Base-by-base conservation (phyloP, 1,140 invertebrate species). In the Aphelinus atriplicis region DNA sequence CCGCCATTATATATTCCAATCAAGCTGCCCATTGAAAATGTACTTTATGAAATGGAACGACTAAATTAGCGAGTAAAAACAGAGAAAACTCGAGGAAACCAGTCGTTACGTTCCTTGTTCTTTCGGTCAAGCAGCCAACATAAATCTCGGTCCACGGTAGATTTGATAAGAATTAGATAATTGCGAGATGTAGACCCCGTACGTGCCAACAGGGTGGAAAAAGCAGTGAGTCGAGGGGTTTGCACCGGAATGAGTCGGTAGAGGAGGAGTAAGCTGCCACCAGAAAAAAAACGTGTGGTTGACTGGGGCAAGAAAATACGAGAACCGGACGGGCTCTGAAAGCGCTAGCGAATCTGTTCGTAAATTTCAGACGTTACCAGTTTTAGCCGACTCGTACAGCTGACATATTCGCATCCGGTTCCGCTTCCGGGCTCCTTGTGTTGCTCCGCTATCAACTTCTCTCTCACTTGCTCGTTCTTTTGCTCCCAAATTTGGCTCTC, bases 401-500 rank as follows among this genome's bases (percentile, higher is more conserved):
- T 71, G 77, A 78, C 77, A 73, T 78, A 76, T 76, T 78, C 77
- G 61, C 53, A 45, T 78, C 74, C 77, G 74, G 45, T 73, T 73
- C 74, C 70, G 57, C 45, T 71, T 71, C 74, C 66, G 60, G 3
- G 45, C 57, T 73, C 45, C 65, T 58, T 68, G 10, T 62, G 72
- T 62, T 56, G 56, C 43, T 7, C 62, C 61, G 48, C 72, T 72
- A 74, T 71, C 62, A 58, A 58, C 56, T 26, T 67, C 69, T 62
- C 70, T 73, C 67, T 56, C 55, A 26, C 26, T 26, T 26, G 26
- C 26, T 26, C 26, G 26, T 26, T 26, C 26, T 26, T 26, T 26
- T 26, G 26, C 26, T 26, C 26, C 26, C 26, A 26, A 26, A 26
- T 26, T 26, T 26, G 26, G 26, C 26, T 26, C 26, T 26, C 26